A percentile compares a stretch with the other conserved stretches of the same genome.
Evolutionary conservation across 2,797 vertebrate genomes (phyloP).

Genomic region (Halcyon leucocephala): DNA sequence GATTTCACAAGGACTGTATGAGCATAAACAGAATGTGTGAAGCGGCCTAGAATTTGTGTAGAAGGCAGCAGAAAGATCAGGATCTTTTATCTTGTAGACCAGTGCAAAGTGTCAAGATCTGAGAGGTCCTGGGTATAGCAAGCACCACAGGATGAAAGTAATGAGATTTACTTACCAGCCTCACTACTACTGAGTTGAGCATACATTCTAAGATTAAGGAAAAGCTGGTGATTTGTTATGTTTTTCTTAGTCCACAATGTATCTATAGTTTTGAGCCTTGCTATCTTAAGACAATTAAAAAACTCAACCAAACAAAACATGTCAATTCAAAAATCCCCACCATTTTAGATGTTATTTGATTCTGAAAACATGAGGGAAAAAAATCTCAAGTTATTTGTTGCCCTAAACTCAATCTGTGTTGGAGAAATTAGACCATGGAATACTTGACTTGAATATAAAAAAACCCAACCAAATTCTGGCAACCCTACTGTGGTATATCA

Average conservation of each 20-base stretch:
- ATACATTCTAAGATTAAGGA: background rate
- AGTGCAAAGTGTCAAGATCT: background rate
- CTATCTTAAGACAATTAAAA: background rate
- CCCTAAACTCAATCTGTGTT: background rate
- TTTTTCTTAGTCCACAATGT: background rate
- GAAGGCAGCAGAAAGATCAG: background rate
- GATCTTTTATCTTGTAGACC: background rate
- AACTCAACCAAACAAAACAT: background rate
- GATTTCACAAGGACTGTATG: background rate
- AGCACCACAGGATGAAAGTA: background rate
- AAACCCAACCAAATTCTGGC: background rate
- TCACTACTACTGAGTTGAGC: background rate
- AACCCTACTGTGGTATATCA: background rate
- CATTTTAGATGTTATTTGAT: background rate
- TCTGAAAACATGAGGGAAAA: background rate
- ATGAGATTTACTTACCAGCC: background rate
- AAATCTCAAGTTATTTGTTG: background rate
- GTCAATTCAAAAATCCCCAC: background rate
- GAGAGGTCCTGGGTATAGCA: background rate
- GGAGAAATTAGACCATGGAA: background rate
- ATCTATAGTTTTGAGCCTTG: background rate
- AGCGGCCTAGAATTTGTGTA: background rate
- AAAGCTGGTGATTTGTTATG: background rate
- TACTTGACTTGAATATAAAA: background rate
- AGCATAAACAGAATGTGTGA: background rate